phyloP scores from a whole-genome alignment of 2,888 invertebrate genomes.

The Tenodera sinensis region DNA sequence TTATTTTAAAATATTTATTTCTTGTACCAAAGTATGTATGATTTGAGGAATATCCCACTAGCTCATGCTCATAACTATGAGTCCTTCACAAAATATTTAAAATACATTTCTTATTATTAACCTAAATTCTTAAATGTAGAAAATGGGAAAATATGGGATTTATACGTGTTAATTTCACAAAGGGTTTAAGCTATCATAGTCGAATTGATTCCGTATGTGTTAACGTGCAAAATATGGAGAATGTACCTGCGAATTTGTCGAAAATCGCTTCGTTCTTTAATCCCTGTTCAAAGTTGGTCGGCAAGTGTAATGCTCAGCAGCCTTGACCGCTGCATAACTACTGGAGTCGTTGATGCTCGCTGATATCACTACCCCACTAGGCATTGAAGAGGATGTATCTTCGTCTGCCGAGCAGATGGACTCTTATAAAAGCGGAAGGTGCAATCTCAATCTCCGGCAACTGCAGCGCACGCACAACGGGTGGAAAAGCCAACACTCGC shows the following conservation, averaged over 20 bases:
- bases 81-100: not conserved
- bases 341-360: constrained; percentile 7
- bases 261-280: constrained; percentile 18
- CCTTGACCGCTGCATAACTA: constrained; percentile 23
- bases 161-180: not conserved
- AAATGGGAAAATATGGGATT: not conserved
- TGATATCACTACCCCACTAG: too few relatives aligned
- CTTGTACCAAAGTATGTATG: too few relatives aligned
- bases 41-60: too few relatives aligned
- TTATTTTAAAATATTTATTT: not conserved
- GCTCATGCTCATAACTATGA: not conserved
- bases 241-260: not conserved
- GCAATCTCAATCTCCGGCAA: too few relatives aligned
- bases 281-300: constrained; percentile 4
- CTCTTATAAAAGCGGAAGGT: not conserved
- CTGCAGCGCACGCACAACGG: too few relatives aligned
- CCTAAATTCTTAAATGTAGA: not conserved
- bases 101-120: not conserved
- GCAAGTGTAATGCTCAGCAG: constrained; percentile 13
- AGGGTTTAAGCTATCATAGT: not conserved
- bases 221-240: not conserved
- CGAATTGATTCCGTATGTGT: not conserved
- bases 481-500: not conserved
- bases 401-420: too few relatives aligned
- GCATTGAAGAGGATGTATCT: too few relatives aligned